Percentiles rank a stretch among this genome's conserved stretches.
Evolutionary conservation across 1,140 invertebrate species (phyloP).

Genomic region (Ceratina calcarata): DNA sequence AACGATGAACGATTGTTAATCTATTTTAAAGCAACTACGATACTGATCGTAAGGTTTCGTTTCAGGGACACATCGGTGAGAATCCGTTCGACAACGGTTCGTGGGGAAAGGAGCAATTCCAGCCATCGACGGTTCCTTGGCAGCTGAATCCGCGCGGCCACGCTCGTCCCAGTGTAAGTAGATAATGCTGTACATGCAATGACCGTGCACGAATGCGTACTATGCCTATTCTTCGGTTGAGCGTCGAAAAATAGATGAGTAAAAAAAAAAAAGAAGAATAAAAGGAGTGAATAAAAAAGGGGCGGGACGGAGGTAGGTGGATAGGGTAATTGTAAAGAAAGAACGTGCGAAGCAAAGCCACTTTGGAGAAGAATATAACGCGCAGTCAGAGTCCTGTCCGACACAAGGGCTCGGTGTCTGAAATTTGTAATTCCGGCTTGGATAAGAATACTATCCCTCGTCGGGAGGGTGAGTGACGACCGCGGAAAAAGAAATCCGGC

Average conservation of each 20-base stretch:
- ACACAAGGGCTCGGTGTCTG: slow-evolving; percentile 54
- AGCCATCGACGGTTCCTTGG: slow-evolving; percentile 77
- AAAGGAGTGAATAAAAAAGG: not conserved
- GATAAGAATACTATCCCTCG: slow-evolving; percentile 65
- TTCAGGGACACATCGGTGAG: slow-evolving; percentile 79
- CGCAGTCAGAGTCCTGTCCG: slow-evolving; percentile 50
- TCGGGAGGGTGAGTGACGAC: slow-evolving; percentile 52
- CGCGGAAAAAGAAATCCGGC: slow-evolving; percentile 75
- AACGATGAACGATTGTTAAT: too few species aligned
- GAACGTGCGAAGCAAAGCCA: slow-evolving; percentile 37
- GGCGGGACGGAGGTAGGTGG: too few species aligned
- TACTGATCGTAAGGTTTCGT: slow-evolving; percentile 28
- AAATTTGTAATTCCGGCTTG: slow-evolving; percentile 78
- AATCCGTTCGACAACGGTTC: slow-evolving; percentile 79
- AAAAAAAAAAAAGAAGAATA: not conserved
- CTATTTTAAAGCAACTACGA: not conserved
- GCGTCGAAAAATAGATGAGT: not conserved
- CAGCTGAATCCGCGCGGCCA: slow-evolving; percentile 78
- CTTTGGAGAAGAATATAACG: slow-evolving; percentile 52
- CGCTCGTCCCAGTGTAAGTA: slow-evolving; percentile 76
- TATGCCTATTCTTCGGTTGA: not conserved
- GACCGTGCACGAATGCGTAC: too few species aligned
- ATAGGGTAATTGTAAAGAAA: slow-evolving; percentile 38
- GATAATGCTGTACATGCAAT: not conserved
- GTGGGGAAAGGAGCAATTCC: slow-evolving; percentile 79